Conservation (phyloP, 2,797 vertebrate genomes). For the Sebastes matsubarae region DNA sequence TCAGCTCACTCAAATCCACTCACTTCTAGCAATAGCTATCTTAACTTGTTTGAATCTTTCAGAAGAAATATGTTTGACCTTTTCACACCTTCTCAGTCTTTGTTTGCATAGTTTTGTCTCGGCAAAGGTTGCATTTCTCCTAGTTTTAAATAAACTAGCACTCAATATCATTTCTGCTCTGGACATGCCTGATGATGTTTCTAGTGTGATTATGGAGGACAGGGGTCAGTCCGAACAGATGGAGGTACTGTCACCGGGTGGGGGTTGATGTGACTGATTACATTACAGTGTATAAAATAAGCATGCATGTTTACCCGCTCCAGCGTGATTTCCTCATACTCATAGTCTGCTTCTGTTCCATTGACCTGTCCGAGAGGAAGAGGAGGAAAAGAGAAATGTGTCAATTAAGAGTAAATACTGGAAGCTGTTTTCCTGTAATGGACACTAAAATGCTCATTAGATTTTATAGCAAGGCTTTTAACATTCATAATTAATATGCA, state of each 20-base stretch:
- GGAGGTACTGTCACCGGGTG: background rate
- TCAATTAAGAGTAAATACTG: background rate
- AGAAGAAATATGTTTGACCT: background rate
- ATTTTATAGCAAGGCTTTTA: background rate
- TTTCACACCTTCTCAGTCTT: background rate
- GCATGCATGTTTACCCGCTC: conserved; percentile 88
- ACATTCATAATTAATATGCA: background rate
- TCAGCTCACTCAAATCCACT: too few species aligned
- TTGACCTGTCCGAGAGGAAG: conserved; percentile 86
- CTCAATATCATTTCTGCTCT: background rate
- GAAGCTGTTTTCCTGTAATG: background rate
- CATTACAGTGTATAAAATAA: background rate
- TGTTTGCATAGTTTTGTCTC: background rate
- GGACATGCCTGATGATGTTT: background rate
- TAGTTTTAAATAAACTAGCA: background rate
- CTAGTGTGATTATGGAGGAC: background rate
- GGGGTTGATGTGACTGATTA: background rate
- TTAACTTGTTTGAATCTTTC: background rate
- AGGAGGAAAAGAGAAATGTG: background rate
- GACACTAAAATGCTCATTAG: background rate
- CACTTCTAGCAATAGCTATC: background rate
- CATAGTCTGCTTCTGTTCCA: conserved; percentile 96
- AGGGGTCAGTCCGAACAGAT: conserved; percentile 9
- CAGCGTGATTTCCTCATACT: conserved; percentile 98
- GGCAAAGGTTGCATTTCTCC: background rate